Percentiles rank a stretch among this genome's conserved stretches.
These are phyloP conservation scores for Cosmia pyralina DNA, from an alignment of 2,888 invertebrate species.

Conservation along the genomic window DNA sequence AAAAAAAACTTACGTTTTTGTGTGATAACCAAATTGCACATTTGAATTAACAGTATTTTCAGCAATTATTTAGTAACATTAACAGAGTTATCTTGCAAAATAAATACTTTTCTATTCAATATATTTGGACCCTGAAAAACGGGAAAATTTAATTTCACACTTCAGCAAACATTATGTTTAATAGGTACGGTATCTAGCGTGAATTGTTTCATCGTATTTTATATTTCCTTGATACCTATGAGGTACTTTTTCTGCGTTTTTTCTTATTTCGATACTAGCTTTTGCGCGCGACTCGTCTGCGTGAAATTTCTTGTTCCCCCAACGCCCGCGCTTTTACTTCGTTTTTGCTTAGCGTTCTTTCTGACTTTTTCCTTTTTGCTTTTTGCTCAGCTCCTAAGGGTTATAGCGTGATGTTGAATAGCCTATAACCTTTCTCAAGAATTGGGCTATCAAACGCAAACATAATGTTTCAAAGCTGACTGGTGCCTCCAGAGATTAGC, in stretches of 20 bases:
- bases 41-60: constrained; percentile 7
- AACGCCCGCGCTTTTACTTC: too few relatives aligned
- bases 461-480: too few relatives aligned
- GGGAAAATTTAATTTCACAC: constrained; percentile 29
- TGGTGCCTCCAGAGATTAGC: too few relatives aligned
- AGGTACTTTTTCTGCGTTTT: not conserved
- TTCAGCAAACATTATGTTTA: constrained; percentile 20
- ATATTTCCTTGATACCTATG: not conserved
- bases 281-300: too few relatives aligned
- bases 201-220: not conserved
- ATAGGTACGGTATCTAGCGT: not conserved
- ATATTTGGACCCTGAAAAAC: constrained; percentile 12
- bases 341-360: too few relatives aligned
- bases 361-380: too few relatives aligned
- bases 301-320: too few relatives aligned
- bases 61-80: constrained; percentile 18
- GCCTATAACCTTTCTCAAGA: too few relatives aligned
- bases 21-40: not conserved
- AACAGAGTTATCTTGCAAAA: constrained; percentile 14
- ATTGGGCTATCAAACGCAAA: too few relatives aligned
- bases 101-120: constrained; percentile 1
- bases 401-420: too few relatives aligned
- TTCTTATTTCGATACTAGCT: not conserved
- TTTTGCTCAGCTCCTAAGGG: too few relatives aligned
- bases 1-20: constrained; percentile 1